Evolutionary conservation across 2,113 vertebrate genomes (phyloP), one percentile per base, ranked within the genome.

Genomic region (Trichomycterus rosablanca): DNA sequence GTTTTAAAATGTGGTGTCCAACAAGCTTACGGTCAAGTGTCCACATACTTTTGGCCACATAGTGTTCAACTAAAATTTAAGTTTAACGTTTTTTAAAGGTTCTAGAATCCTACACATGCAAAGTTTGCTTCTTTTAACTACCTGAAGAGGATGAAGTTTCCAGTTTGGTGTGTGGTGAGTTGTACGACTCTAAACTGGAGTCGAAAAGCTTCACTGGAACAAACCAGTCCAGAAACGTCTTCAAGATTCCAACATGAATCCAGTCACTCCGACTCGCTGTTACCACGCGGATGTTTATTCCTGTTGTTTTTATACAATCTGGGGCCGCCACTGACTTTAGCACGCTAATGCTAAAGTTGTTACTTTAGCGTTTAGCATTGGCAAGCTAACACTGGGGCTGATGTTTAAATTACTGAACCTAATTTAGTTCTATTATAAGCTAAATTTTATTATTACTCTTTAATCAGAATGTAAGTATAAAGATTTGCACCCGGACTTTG

Each of bases 241-340:
- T 5, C 3, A 2, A 44, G 16, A 24, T 44, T 11, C 1, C 1
- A 56, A 18, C 55, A 9, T 14, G 22, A 19, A 24, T 30, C 22
- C 35, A 22, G 4, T 56, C 3, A 3, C 16, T 24, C 2, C 3
- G 35, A 56, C 54, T 56, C 34, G 3, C 3, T 56, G 3, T 35
- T n/a, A 43, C 15, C 11, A 10, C n/a, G 8, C 30, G 18, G 28
- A 18, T 58, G 19, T 58, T 46, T 44, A 30, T 58, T 44, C 55
- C 40, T 44, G 40, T 58, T 58, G 55, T 58, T 58, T n/a, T 7
- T 23, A 39, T 55, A 40, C 24, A 44, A 30, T 58, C 24, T 44
- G 54, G 22, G 22, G 18, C 20, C 40, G 35, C 35, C n/a, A 3
- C 22, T 28, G 9, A 42, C 7, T 14, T 30, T 32, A 30, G 39